These are phyloP conservation scores for Plebejus melissa DNA, from an alignment of 2,888 invertebrate genomes.

Conservation along the genomic window DNA sequence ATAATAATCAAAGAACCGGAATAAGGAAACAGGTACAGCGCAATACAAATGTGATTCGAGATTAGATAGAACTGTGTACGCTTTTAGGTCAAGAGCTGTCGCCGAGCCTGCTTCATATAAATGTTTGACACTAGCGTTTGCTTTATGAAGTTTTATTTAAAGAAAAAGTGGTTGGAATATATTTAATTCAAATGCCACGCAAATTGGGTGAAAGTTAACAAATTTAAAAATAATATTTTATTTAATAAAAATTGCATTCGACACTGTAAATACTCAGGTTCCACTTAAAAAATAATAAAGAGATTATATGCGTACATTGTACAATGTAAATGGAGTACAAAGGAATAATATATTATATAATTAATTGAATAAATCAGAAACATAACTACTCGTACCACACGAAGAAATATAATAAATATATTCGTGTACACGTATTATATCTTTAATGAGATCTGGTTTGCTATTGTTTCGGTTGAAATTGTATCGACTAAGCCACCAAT, in stretches of 20 bases:
- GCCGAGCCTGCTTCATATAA: constrained; percentile 40
- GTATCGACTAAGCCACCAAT: constrained; percentile 53
- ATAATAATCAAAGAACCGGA: constrained; percentile 34
- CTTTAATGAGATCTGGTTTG: constrained; percentile 19
- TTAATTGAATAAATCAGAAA: background rate
- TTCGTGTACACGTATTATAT: constrained; percentile 14
- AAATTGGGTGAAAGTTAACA: background rate
- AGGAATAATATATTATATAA: background rate
- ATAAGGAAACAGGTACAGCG: constrained; percentile 36
- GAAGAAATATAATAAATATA: constrained; percentile 6
- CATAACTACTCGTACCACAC: background rate
- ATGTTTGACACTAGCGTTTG: constrained; percentile 39
- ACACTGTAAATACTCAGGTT: background rate
- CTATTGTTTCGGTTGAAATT: constrained; percentile 39
- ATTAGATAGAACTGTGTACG: constrained; percentile 41
- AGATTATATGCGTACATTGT: background rate
- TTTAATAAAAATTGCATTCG: background rate
- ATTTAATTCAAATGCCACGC: background rate
- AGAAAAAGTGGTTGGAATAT: background rate
- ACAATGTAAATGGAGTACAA: background rate
- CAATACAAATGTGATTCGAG: constrained; percentile 38
- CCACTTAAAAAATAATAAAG: background rate
- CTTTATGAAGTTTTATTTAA: constrained; percentile 29
- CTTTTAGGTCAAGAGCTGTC: constrained; percentile 42
- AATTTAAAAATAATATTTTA: background rate